These are phyloP conservation scores for Leptinotarsa haldemani DNA, from an alignment of 2,888 invertebrate genomes.

Conservation along the genomic window DNA sequence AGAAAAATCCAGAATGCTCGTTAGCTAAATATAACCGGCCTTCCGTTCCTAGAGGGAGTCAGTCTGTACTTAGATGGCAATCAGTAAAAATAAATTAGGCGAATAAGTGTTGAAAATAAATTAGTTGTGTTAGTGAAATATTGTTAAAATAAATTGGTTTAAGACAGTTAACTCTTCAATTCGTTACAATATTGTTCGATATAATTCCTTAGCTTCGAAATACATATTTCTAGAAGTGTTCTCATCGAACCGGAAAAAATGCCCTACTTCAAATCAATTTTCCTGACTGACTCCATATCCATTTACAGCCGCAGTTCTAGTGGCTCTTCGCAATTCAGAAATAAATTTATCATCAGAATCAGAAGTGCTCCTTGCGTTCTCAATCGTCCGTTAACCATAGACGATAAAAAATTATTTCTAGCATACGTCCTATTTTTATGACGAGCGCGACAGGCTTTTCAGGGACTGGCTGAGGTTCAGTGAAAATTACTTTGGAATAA, in stretches of 20 bases:
- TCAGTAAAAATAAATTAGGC: too few species aligned
- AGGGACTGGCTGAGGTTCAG: constrained; percentile 23
- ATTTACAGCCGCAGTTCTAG: not conserved
- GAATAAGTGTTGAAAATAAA: too few species aligned
- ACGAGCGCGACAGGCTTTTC: constrained; percentile 24
- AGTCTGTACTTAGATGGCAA: too few species aligned
- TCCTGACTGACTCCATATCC: not conserved
- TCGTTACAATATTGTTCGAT: not conserved
- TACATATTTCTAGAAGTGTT: not conserved
- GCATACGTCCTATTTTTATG: constrained; percentile 35
- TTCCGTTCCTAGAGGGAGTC: too few species aligned
- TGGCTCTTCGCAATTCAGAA: not conserved
- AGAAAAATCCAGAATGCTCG: too few species aligned
- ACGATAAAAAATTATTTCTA: constrained; percentile 1
- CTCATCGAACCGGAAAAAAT: not conserved
- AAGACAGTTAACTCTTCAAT: too few species aligned
- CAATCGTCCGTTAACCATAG: not conserved
- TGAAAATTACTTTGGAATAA: constrained; percentile 7
- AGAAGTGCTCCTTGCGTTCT: not conserved
- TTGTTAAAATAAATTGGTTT: too few species aligned
- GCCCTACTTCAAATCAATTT: not conserved
- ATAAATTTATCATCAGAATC: not conserved
- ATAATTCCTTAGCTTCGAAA: constrained; percentile 11
- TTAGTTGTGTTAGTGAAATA: too few species aligned
- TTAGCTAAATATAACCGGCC: too few species aligned